Base-by-base conservation (phyloP, 2,113 vertebrate genomes). In the Heliornis fulica region DNA sequence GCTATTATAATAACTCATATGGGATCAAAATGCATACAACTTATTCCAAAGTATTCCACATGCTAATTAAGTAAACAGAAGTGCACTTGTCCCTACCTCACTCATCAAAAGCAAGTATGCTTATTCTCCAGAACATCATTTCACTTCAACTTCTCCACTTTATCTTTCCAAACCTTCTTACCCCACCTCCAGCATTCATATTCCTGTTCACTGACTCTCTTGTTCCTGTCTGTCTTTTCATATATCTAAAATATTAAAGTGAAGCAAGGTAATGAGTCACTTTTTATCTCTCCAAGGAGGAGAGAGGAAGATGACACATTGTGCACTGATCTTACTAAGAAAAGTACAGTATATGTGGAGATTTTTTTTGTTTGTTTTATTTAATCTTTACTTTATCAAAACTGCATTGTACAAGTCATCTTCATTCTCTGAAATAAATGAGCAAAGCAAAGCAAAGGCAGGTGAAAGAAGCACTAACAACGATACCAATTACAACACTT, bases 161-260 rank as follows among this genome's bases (percentile, higher is more conserved):
- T 69, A 53, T 61, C 74, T 41, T 26, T 63, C 64, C 81, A 91
- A 85, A 40, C 32, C 79, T 80, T 76, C 61, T 48, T 72, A 20
- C 56, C n/a, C 88, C 64, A 86, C 72, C 74, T 87, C 75, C 64
- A 79, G 28, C 51, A 82, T 81, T 85, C 71, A 50, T 74, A 80
- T 76, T 96, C 75, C 41, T 86, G 43, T 78, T 94, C 88, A 89
- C 57, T 87, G 85, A 59, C 45, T 91, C 69, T 96, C 89, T 94
- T 96, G 43, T 66, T 65, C 68, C 86, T 76, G 60, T 83, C 80
- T 68, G 26, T 83, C 78, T 93, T 85, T 91, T 91, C 72, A 83
- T 88, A 45, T 85, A 54, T 86, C 90, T 96, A 94, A 96, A 96
- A 92, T 98, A 97, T 92, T 96, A 94, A 96, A 96, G 69, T 32